Conservation (phyloP, 1,140 invertebrate species). For the Leptonema lineaticorne region DNA sequence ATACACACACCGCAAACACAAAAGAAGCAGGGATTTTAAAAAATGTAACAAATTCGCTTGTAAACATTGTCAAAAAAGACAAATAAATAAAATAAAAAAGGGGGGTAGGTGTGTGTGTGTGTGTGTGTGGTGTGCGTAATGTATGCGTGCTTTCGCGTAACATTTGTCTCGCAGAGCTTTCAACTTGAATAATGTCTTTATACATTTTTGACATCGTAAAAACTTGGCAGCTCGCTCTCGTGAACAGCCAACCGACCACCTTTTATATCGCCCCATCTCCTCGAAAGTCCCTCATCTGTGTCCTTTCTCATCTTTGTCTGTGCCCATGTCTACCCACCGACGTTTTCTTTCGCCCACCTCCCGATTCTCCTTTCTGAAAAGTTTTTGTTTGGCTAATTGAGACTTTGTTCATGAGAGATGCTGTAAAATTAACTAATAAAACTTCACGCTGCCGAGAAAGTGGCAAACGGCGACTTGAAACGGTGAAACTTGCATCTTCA, state of each 20-base stretch:
- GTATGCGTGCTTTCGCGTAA: too few species aligned
- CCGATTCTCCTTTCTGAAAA: slow-evolving; percentile 12
- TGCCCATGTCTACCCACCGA: background rate
- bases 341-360: background rate
- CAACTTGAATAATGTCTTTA: slow-evolving; percentile 15
- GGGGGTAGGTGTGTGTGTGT: background rate
- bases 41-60: background rate
- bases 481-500: background rate
- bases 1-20: too few species aligned
- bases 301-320: too few species aligned
- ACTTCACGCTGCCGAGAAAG: slow-evolving; percentile 18
- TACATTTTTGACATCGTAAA: slow-evolving; percentile 29
- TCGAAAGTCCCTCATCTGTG: too few species aligned
- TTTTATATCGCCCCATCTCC: background rate
- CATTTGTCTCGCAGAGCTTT: slow-evolving; percentile 18
- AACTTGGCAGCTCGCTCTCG: slow-evolving; percentile 15
- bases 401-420: slow-evolving; percentile 32
- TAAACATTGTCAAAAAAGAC: background rate
- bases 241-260: background rate
- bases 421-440: slow-evolving; percentile 34
- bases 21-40: too few species aligned
- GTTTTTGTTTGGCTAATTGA: slow-evolving; percentile 32
- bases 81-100: background rate
- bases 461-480: background rate
- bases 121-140: too few species aligned